A percentile compares a stretch with the other conserved stretches of the same genome.
phyloP scores from a whole-genome alignment of 2,113 vertebrate species.

The Mustela nigripes region DNA sequence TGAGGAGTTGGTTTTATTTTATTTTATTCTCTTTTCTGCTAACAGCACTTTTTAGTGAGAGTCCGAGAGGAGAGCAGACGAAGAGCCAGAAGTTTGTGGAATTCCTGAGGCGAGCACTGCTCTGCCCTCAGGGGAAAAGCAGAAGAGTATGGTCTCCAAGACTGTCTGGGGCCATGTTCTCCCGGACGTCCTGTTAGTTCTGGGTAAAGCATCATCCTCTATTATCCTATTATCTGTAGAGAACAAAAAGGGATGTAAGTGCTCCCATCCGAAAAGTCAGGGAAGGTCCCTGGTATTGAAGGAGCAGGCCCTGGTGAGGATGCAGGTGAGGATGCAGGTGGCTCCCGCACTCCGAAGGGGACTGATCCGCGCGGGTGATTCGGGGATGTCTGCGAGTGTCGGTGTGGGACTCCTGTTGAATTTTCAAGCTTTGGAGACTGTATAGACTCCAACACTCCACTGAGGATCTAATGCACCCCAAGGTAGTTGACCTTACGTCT shows the following conservation, averaged over 20 bases:
- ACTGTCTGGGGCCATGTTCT: background rate
- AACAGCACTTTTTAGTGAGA: conserved; percentile 6
- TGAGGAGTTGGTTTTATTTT: conserved; percentile 59
- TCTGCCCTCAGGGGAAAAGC: background rate
- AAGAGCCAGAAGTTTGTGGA: conserved; percentile 16
- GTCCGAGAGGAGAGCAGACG: background rate
- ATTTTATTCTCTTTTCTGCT: conserved; percentile 53
- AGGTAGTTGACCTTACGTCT: background rate
- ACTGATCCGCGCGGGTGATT: background rate
- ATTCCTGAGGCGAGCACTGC: background rate
- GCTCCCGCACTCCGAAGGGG: background rate
- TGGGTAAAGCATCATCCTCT: background rate
- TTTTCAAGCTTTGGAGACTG: background rate
- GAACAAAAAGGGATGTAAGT: background rate
- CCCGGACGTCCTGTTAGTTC: background rate
- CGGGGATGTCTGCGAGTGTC: background rate
- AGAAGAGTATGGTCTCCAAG: background rate
- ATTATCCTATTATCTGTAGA: background rate
- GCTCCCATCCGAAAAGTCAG: background rate
- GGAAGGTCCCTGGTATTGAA: background rate
- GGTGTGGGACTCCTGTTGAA: background rate
- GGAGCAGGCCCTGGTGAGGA: background rate
- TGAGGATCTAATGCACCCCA: background rate
- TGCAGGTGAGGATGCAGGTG: too few species aligned
- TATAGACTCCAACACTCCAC: background rate